Evolutionary conservation across 1,140 invertebrate genomes (phyloP).

Genomic region (Probaryconus sp.): DNA sequence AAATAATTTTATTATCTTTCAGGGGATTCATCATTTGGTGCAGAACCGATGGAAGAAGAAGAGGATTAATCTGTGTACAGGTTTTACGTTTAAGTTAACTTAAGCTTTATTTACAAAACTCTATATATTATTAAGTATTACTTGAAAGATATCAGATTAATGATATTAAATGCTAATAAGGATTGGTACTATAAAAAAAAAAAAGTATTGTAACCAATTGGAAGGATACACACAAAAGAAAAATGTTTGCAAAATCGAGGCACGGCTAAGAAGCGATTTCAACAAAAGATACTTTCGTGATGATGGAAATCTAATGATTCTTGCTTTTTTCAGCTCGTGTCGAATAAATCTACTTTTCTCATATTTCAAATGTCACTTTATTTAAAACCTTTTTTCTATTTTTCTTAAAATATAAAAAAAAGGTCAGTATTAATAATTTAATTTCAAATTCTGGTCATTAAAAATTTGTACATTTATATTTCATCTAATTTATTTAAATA

Average conservation of each 20-base stretch:
- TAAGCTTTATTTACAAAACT: neutral
- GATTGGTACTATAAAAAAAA: conserved; percentile 69
- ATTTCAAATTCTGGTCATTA: neutral
- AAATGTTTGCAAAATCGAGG: conserved; percentile 24
- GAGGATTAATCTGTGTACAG: conserved; percentile 66
- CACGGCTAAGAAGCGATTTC: conserved; percentile 66
- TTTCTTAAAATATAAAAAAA: too few relatives aligned
- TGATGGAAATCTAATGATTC: conserved; percentile 36
- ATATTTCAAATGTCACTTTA: conserved; percentile 4
- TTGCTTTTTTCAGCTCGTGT: conserved; percentile 68
- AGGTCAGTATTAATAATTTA: too few relatives aligned
- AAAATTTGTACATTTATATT: neutral
- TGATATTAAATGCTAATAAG: conserved; percentile 70
- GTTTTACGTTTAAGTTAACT: conserved; percentile 28
- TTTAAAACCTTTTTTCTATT: neutral
- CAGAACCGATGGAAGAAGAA: conserved; percentile 75
- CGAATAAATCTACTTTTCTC: conserved; percentile 59
- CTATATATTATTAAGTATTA: conserved; percentile 62
- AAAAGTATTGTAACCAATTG: conserved; percentile 6
- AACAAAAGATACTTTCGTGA: conserved; percentile 22
- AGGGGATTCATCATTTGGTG: conserved; percentile 66
- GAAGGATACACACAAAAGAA: conserved; percentile 7
- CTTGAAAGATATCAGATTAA: conserved; percentile 13
- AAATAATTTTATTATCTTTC: conserved; percentile 36
- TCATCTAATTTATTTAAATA: neutral